These are phyloP conservation scores for Leguminivora glycinivorella DNA, from an alignment of 1,140 invertebrate species.

Conservation along the genomic window DNA sequence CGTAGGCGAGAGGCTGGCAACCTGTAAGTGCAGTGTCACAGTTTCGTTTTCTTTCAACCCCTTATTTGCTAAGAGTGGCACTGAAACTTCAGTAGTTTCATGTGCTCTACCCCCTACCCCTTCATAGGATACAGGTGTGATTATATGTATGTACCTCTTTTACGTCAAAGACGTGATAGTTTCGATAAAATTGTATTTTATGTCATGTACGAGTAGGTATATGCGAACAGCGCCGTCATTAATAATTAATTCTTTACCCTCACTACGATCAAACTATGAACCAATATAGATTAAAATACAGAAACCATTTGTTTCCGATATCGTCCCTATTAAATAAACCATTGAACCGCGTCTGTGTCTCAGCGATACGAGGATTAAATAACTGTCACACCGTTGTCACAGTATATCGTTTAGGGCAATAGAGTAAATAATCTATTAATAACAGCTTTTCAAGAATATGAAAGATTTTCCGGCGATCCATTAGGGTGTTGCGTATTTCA, in stretches of 20 bases:
- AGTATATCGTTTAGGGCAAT: neutral
- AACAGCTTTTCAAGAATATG: neutral
- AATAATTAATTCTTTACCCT: neutral
- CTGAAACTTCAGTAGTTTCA: too few relatives aligned
- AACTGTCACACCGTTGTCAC: conserved; percentile 4
- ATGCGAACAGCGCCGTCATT: neutral
- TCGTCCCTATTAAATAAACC: neutral
- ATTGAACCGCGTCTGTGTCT: neutral
- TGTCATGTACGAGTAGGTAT: too few relatives aligned
- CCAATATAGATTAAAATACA: neutral
- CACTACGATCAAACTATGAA: neutral
- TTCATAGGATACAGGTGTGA: too few relatives aligned
- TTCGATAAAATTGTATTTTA: too few relatives aligned
- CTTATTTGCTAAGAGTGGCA: too few relatives aligned
- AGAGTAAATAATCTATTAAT: neutral
- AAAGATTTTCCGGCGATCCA: neutral
- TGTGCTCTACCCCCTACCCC: too few relatives aligned
- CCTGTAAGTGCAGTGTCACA: too few relatives aligned
- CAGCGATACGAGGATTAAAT: neutral
- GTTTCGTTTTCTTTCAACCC: too few relatives aligned
- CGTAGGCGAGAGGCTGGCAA: too few relatives aligned
- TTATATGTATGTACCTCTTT: too few relatives aligned
- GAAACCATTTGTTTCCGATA: neutral
- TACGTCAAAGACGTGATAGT: too few relatives aligned
- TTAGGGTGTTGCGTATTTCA: too few relatives aligned